Evolutionary conservation across 64 coral and sea anemone species (phyloP), one percentile per base, ranked within the genome.

Genomic region (Dendrophyllia cribrosa): DNA sequence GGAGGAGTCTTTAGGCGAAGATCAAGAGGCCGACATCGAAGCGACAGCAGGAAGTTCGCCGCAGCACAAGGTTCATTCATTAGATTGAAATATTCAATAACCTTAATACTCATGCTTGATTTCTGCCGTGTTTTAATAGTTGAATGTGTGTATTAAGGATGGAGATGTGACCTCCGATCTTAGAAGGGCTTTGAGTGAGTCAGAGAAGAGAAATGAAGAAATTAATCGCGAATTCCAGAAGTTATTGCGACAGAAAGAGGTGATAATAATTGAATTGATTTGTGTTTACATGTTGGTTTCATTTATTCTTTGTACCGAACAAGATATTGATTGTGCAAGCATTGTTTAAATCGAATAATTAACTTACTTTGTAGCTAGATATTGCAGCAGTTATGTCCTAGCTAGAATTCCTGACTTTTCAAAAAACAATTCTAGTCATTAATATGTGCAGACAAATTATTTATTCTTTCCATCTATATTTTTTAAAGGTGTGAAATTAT

Each of bases 1-100:
- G 20, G 95, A 97, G 46, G 95, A 97, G 74, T 93, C 91, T 25
- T 87, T 97, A 21, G 95, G 95, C 19, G 95, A 97, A 25, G 88
- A 93, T 78, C 91, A 66, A 24, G 69, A 22, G 21, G 66, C 91
- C 22, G 56, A 76, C 14, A 44, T 88, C 20, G 67, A 83, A 25
- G 60, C 26, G 19, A 15, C 85, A 25, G 64, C 78, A 76, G 88
- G n/a, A 91, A 77, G 45, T 66, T 16, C 83, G n/a, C 19, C 66
- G 3, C 49, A 62, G 3, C 43, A 7, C 17, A 52, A 89, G 90
- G 90, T 84, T 96, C 21, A 20, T 79, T 73, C 51, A 59, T 63
- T 73, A 22, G 72, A 12, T 64, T 7, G 15, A 15, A 17, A 8
- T 22, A 13, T 15, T 17, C 23, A 49, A 34, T 17, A 66, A 56